Conservation (phyloP, 1,140 invertebrate genomes). For the Aphelenchoides besseyi region DNA sequence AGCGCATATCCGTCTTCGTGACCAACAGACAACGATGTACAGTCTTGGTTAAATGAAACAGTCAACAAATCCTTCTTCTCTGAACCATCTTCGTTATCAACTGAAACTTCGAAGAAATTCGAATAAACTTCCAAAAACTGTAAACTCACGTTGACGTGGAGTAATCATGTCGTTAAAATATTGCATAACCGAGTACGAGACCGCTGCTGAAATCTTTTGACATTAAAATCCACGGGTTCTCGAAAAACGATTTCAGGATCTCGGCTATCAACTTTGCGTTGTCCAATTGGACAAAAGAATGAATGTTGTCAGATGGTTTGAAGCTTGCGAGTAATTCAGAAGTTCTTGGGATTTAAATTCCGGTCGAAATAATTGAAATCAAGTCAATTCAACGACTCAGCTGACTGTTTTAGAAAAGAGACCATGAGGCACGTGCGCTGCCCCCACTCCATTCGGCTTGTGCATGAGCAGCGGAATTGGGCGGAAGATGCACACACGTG, state of each 20-base stretch:
- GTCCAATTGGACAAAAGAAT: neutral
- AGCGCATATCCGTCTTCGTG: constrained; percentile 51
- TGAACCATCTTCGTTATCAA: neutral
- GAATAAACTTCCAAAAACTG: neutral
- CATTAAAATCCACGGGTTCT: neutral
- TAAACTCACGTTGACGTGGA: neutral
- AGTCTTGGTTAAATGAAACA: constrained; percentile 47
- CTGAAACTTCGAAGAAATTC: neutral
- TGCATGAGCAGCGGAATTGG: neutral
- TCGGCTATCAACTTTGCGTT: neutral
- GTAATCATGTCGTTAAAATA: neutral
- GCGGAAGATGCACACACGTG: neutral
- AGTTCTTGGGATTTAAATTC: neutral
- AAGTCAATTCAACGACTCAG: neutral
- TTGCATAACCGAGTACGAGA: constrained; percentile 2
- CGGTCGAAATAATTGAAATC: neutral
- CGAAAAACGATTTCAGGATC: neutral
- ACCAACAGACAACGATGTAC: constrained; percentile 41
- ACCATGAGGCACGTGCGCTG: neutral
- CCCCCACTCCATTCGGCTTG: neutral
- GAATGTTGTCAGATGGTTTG: neutral
- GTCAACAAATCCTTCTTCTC: constrained; percentile 4
- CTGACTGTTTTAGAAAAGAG: too few species aligned
- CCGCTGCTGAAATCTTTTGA: neutral
- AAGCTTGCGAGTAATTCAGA: neutral